Base-by-base conservation (phyloP, 2,797 vertebrate genomes). In the Lacerta bilineata region DNA sequence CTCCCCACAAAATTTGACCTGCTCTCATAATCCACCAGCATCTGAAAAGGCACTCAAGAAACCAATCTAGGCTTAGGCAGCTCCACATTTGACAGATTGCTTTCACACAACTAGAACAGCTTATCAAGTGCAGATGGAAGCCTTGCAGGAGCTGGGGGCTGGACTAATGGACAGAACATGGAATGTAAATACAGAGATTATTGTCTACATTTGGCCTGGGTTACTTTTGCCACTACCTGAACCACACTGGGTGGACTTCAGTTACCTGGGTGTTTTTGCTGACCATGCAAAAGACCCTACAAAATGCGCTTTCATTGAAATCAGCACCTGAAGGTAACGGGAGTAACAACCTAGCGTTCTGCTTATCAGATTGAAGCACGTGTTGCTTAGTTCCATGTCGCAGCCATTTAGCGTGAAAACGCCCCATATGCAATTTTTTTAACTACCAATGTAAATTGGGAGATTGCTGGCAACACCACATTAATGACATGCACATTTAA, bases 401-500 rank as follows among this genome's bases (percentile, higher is more conserved):
- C 27, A 91, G 84, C 69, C 87, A 68, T 79, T 20, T 8, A 84
- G 6, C 76, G 90, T 92, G n/a, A 85, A 29, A 87, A 82, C 41
- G 59, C 71, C 77, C 23, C 27, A 41, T 86, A 18, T 66, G 17
- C 33, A 15, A 15, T 55, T 55, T 55, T 81, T 80, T 80, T 39
- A 20, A 55, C 64, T 82, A n/a, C 86, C 78, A 43, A 86, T 11
- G 83, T 25, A 4, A 89, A 92, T 68, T 25, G 1, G 5, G 36
- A 87, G 71, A 91, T 18, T 41, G 50, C 36, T 46, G n/a, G 82
- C 90, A 88, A 83, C 13, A 39, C 75, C 5, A 87, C 1, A 75
- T 87, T 87, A 27, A 50, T 91, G 87, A 55, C 20, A 33, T 61
- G 68, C 84, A 95, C 88, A 92, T 88, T 64, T 87, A 92, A 74